phyloP scores from a whole-genome alignment of 2,888 invertebrate species.

The Acleris sparsana region DNA sequence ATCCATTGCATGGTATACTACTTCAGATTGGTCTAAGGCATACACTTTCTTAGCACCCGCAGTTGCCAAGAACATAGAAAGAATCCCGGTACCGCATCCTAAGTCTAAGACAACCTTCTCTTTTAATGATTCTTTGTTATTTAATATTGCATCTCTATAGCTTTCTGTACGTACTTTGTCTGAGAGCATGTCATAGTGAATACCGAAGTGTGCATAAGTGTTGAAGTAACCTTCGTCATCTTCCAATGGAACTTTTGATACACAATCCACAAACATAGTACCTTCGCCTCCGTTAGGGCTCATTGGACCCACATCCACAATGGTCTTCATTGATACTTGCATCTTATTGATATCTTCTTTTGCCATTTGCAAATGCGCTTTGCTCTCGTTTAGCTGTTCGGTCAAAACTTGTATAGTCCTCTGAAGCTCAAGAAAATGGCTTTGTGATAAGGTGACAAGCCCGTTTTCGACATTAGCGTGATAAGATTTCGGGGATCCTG shows the following conservation, averaged over 20 bases:
- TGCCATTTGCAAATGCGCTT: conserved; percentile 83
- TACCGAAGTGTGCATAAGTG: conserved; percentile 94
- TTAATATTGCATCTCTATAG: conserved; percentile 92
- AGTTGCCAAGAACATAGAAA: conserved; percentile 98
- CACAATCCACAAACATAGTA: conserved; percentile 59
- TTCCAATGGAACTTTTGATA: conserved; percentile 79
- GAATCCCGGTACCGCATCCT: conserved; percentile 98
- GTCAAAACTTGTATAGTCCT: conserved; percentile 82
- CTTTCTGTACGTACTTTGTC: conserved; percentile 93
- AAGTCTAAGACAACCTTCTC: conserved; percentile 95
- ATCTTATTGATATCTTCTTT: conserved; percentile 84
- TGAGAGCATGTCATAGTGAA: conserved; percentile 97
- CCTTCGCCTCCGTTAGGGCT: conserved; percentile 46
- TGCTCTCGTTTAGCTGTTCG: conserved; percentile 84
- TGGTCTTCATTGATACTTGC: conserved; percentile 82
- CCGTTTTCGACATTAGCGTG: conserved; percentile 86
- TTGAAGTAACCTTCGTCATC: conserved; percentile 91
- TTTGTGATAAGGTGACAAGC: conserved; percentile 83
- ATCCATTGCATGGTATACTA: conserved; percentile 97
- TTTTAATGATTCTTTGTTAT: conserved; percentile 87
- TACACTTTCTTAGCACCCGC: conserved; percentile 96
- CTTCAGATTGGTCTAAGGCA: conserved; percentile 97
- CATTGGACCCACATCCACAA: conserved; percentile 71
- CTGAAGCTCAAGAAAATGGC: conserved; percentile 85
- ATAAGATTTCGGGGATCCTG: conserved; percentile 72